A percentile compares a stretch with the other conserved stretches of the same genome.
phyloP scores from a whole-genome alignment of 2,797 vertebrate genomes.

The Carapus acus region DNA sequence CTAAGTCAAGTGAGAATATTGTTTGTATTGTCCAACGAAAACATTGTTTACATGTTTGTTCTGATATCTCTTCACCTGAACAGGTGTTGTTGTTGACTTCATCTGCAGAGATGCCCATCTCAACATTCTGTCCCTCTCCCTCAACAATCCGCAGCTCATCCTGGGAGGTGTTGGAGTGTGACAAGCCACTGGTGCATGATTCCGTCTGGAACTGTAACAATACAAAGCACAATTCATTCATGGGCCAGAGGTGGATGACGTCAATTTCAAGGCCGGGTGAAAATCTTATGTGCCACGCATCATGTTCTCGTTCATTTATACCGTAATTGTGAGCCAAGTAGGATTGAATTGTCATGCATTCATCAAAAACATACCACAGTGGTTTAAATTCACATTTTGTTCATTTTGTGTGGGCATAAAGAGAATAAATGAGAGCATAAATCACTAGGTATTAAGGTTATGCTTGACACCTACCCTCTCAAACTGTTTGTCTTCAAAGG shows the following conservation, averaged over 20 bases:
- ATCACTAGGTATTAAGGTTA: background rate
- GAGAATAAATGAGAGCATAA: too few species aligned
- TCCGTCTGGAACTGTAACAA: constrained; percentile 86
- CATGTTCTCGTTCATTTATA: too few species aligned
- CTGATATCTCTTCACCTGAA: constrained; percentile 68
- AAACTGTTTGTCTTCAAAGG: constrained; percentile 94
- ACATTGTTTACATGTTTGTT: too few species aligned
- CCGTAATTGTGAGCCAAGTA: too few species aligned
- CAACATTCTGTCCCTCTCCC: constrained; percentile 86
- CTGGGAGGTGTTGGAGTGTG: constrained; percentile 88
- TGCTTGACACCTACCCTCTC: constrained; percentile 86
- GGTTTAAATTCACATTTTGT: too few species aligned
- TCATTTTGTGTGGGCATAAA: too few species aligned
- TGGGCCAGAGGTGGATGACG: background rate
- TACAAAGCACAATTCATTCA: constrained; percentile 8
- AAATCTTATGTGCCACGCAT: too few species aligned
- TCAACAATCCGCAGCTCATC: constrained; percentile 95
- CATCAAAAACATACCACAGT: too few species aligned
- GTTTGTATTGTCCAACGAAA: too few species aligned
- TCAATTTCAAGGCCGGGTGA: too few species aligned
- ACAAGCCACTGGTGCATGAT: constrained; percentile 76
- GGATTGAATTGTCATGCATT: too few species aligned
- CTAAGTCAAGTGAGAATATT: background rate
- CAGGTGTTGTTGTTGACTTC: constrained; percentile 99
- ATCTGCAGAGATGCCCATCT: constrained; percentile 81